A percentile compares a stretch with the other conserved stretches of the same genome.
phyloP scores from a whole-genome alignment of 2,797 vertebrate species.

The Chrosomus eos region DNA sequence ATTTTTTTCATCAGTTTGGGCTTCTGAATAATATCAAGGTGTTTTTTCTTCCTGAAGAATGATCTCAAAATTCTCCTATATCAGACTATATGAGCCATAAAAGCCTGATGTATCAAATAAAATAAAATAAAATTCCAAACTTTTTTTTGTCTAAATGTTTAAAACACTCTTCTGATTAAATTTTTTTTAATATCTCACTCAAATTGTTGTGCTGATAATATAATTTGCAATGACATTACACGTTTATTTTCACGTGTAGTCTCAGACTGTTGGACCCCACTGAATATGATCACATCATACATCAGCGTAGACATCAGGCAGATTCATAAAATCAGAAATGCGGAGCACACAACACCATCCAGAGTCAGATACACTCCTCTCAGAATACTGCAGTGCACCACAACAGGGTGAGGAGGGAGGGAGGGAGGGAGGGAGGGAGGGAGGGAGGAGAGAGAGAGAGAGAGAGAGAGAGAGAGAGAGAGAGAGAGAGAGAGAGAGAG shows the following conservation, averaged over 20 bases:
- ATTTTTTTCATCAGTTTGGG: not conserved
- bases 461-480: conserved; percentile 38
- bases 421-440: conserved; percentile 35
- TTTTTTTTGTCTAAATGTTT: not conserved
- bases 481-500: conserved; percentile 39
- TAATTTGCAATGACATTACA: not conserved
- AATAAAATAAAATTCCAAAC: too few species aligned
- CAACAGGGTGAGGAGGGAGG: conserved; percentile 47
- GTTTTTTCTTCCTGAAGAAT: not conserved
- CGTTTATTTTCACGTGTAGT: not conserved
- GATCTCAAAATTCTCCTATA: not conserved
- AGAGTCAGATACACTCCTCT: conserved; percentile 38
- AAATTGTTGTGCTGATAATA: not conserved
- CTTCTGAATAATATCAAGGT: not conserved
- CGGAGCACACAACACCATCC: conserved; percentile 27
- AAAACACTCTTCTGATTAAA: too few species aligned
- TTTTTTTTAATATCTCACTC: too few species aligned
- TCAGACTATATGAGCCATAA: not conserved
- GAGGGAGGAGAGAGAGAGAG: conserved; percentile 39
- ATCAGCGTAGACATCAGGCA: conserved; percentile 33
- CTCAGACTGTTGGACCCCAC: not conserved
- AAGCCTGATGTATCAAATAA: not conserved
- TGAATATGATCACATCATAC: not conserved
- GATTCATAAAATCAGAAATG: conserved; percentile 42
- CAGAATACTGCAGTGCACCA: conserved; percentile 65